Evolutionary conservation across 2,888 invertebrate genomes (phyloP).

Genomic region (Dolichopus griseipennis): DNA sequence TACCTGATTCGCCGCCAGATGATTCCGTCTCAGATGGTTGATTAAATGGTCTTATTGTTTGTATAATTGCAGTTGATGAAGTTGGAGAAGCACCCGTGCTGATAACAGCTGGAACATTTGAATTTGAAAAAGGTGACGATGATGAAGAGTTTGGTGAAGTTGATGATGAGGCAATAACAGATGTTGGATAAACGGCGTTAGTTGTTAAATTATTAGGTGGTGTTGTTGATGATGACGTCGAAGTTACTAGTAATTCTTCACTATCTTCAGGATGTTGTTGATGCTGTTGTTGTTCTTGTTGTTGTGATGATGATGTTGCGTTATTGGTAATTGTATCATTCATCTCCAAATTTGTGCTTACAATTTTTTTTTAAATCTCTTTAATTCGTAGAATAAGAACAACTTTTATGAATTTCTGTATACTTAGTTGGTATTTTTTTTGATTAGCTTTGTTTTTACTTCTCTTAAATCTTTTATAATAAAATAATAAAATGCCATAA

Average conservation of each 20-base stretch:
- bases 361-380: neutral
- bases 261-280: slow-evolving; percentile 24
- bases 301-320: slow-evolving; percentile 8
- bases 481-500: no score
- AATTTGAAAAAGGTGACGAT: neutral
- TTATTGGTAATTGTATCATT: neutral
- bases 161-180: slow-evolving; percentile 11
- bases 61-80: slow-evolving; percentile 19
- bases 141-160: neutral
- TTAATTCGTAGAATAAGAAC: no score
- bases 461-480: no score
- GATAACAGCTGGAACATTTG: neutral
- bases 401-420: neutral
- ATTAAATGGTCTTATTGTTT: slow-evolving; percentile 19
- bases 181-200: slow-evolving; percentile 14
- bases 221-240: slow-evolving; percentile 29
- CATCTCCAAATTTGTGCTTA: slow-evolving; percentile 1
- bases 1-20: slow-evolving; percentile 16
- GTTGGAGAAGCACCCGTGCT: slow-evolving; percentile 15
- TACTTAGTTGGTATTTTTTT: neutral
- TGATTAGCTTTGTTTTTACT: neutral
- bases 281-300: slow-evolving; percentile 12
- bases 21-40: slow-evolving; percentile 16
- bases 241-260: slow-evolving; percentile 33
- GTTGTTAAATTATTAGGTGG: slow-evolving; percentile 20